Evolutionary conservation across 1,140 invertebrate genomes (phyloP).

Genomic region (Tetragonula clypearis): DNA sequence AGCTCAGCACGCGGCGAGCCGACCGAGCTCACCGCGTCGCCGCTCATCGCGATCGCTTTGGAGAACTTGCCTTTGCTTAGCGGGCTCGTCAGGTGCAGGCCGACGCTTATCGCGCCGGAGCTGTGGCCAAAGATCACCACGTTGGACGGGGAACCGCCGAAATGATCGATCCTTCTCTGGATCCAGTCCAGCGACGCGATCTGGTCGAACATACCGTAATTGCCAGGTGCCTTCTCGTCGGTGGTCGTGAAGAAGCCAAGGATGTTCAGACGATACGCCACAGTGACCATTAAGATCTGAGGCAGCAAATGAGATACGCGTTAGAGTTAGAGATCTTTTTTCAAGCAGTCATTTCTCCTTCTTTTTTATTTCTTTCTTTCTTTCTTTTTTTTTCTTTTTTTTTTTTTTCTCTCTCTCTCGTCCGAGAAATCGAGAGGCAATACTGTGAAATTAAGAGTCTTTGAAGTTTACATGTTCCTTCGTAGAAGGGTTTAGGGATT

Average conservation of each 20-base stretch:
- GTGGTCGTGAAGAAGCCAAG: constrained; percentile 95
- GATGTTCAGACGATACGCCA: constrained; percentile 90
- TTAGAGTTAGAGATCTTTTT: constrained; percentile 14
- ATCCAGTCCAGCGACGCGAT: constrained; percentile 93
- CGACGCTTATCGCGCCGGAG: constrained; percentile 88
- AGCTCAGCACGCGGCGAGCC: constrained; percentile 75
- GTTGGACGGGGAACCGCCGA: constrained; percentile 92
- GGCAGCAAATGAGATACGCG: constrained; percentile 58
- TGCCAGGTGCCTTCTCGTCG: constrained; percentile 92
- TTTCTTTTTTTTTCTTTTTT: no score
- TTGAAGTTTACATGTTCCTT: constrained; percentile 15
- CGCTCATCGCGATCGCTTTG: constrained; percentile 88
- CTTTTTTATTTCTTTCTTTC: no score
- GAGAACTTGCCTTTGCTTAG: constrained; percentile 84
- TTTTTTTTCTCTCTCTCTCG: no score
- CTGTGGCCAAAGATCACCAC: constrained; percentile 95
- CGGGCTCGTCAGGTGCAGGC: constrained; percentile 86
- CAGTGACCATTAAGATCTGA: constrained; percentile 89
- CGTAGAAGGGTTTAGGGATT: neutral
- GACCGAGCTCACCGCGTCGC: constrained; percentile 84
- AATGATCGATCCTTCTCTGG: constrained; percentile 91
- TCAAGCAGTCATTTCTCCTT: neutral
- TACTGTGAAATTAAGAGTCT: constrained; percentile 19
- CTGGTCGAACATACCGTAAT: constrained; percentile 96
- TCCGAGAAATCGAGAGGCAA: constrained; percentile 1